Evolutionary conservation across 2,888 invertebrate species (phyloP), one percentile per base, ranked within the genome.

Genomic region (Amiota mariae): DNA sequence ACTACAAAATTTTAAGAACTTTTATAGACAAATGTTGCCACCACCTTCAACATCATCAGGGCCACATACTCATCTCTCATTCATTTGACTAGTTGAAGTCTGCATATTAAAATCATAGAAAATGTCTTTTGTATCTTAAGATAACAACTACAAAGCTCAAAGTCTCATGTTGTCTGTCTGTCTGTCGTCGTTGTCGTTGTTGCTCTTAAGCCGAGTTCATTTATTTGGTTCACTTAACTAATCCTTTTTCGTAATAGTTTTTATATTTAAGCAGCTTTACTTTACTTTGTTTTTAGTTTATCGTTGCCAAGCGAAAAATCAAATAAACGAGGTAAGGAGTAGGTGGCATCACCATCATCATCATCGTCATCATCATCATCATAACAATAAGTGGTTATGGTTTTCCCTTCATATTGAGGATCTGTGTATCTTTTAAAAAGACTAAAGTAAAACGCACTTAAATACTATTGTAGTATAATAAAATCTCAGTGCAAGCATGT

Each of bases 221-320:
- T 85, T 85, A 83, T 81, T 83, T 81, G 86, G 86, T 86, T 85
- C 85, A 86, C 85, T 85, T 85, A 79, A 81, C 86, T 84, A 85
- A 85, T 86, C 83, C 83, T 77, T 79, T 81, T 79, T 78, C 71
- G 81, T 82, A 85, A 84, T 84, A 84, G 84, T 84, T 85, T 84
- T 78, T 81, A 78, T 76, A 80, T 76, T 82, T 85, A 83, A 84
- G 85, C 83, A 83, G 83, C 85, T 84, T 84, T 84, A 54, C 82
- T 81, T 75, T 80, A 36, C 36, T 36, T 36, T 36, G 2, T 0
- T 6, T 36, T 36, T 11, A n/a, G n/a, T 20, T 18, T 15, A 15
- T 20, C 73, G 72, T 70, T 66, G 13, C 47, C 46, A 57, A 4
- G 59, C 9, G 12, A 13, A 64, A 24, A 24, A 12, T n/a, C 12